Evolutionary conservation across 2,113 vertebrate genomes (phyloP).

Genomic region (Glaucomys volans): DNA sequence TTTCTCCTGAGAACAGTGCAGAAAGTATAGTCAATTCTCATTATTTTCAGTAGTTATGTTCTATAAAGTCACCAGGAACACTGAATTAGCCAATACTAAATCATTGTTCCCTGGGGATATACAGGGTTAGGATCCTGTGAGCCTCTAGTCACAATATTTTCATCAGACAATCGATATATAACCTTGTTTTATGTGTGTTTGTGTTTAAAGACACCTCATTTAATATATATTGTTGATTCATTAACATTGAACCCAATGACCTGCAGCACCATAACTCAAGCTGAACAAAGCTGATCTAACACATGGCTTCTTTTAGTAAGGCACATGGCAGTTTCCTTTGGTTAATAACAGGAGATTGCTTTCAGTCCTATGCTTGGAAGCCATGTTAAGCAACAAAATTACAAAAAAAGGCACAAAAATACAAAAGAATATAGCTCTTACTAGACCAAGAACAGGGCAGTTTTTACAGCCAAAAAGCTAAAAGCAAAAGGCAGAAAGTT

Average conservation of each 20-base stretch:
- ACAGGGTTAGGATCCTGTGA: conserved; percentile 17
- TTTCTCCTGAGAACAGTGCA: conserved; percentile 42
- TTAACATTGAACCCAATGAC: conserved; percentile 19
- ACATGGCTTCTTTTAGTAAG: background rate
- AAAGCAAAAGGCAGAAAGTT: background rate
- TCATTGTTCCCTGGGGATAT: conserved; percentile 45
- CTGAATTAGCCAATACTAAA: conserved; percentile 46
- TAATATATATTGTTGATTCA: conserved; percentile 59
- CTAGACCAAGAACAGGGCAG: background rate
- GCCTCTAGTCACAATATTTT: conserved; percentile 57
- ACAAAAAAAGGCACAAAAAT: background rate
- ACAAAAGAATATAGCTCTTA: background rate
- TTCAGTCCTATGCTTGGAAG: background rate
- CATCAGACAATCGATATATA: conserved; percentile 47
- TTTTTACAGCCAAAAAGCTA: background rate
- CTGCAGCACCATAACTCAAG: background rate
- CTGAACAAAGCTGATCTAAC: background rate
- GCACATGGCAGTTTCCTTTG: background rate
- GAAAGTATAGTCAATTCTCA: conserved; percentile 22
- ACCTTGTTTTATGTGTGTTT: conserved; percentile 33
- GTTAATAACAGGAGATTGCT: background rate
- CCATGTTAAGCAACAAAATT: conserved; percentile 14
- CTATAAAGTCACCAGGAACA: conserved; percentile 36
- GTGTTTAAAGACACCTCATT: conserved; percentile 46
- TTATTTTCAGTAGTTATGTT: conserved; percentile 47